These are phyloP conservation scores for Cecropterus lyciades DNA, from an alignment of 1,140 invertebrate species.

Conservation along the genomic window DNA sequence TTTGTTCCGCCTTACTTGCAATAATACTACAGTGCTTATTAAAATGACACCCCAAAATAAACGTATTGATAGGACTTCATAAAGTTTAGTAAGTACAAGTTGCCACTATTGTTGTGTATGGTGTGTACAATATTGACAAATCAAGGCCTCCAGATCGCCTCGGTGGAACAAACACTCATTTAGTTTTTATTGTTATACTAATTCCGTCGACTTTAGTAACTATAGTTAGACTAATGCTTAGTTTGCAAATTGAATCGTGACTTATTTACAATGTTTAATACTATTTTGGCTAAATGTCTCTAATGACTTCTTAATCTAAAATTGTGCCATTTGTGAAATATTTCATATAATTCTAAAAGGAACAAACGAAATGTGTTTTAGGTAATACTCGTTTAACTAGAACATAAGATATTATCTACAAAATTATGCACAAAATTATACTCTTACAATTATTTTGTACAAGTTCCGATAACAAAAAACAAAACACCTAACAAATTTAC, in stretches of 20 bases:
- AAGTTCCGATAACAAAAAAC: constrained; percentile 63
- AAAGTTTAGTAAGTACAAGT: constrained; percentile 7
- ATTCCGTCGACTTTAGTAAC: constrained; percentile 68
- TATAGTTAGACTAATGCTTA: constrained; percentile 63
- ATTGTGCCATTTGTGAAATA: constrained; percentile 75
- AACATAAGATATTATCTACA: constrained; percentile 59
- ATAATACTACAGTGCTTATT: constrained; percentile 26
- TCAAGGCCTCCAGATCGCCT: background rate
- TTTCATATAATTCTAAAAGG: constrained; percentile 46
- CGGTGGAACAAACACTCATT: background rate
- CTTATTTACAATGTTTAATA: constrained; percentile 78
- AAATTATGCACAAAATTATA: constrained; percentile 55
- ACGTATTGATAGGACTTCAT: constrained; percentile 18
- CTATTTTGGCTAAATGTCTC: constrained; percentile 82
- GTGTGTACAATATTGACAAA: constrained; percentile 21
- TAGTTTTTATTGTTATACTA: constrained; percentile 56
- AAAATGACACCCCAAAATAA: constrained; percentile 30
- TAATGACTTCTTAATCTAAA: constrained; percentile 76
- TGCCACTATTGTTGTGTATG: constrained; percentile 1
- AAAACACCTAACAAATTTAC: constrained; percentile 53
- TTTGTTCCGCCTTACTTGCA: constrained; percentile 10
- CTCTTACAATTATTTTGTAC: constrained; percentile 75
- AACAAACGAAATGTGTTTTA: constrained; percentile 40
- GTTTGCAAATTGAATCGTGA: constrained; percentile 67
- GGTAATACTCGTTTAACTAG: constrained; percentile 28